Conservation (phyloP, 1,140 invertebrate species). For the Neodiprion pinetum region DNA sequence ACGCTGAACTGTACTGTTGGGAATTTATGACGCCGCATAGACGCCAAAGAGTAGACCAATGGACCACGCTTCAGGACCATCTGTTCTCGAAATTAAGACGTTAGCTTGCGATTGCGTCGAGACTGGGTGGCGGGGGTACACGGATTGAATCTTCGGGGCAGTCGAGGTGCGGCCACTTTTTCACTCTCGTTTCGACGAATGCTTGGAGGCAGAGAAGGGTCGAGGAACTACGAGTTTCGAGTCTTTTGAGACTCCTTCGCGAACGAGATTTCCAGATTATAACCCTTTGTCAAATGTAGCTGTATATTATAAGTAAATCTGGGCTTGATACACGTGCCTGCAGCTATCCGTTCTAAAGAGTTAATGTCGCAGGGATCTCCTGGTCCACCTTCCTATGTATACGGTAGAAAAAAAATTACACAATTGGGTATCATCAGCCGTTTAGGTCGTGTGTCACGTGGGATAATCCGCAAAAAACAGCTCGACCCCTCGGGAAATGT, state of each 20-base stretch:
- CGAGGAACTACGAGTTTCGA: not conserved
- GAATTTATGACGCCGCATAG: slow-evolving; percentile 1
- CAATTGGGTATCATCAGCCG: too few species aligned
- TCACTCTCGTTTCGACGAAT: too few species aligned
- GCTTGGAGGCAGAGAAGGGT: not conserved
- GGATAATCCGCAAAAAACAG: too few species aligned
- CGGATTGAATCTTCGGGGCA: too few species aligned
- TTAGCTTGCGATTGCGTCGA: not conserved
- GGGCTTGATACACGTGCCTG: too few species aligned
- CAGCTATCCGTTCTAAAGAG: too few species aligned
- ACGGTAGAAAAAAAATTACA: too few species aligned
- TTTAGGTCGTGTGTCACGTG: too few species aligned
- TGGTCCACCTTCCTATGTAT: too few species aligned
- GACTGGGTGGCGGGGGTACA: not conserved
- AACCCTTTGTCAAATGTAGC: not conserved
- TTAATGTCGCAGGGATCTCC: too few species aligned
- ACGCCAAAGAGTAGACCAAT: not conserved
- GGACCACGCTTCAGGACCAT: not conserved
- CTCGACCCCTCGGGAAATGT: too few species aligned
- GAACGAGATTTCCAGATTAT: not conserved
- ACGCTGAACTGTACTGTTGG: not conserved
- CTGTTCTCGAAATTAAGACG: slow-evolving; percentile 5
- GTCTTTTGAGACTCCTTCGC: not conserved
- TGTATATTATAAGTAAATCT: not conserved
- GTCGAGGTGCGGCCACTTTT: too few species aligned